A percentile compares a stretch with the other conserved stretches of the same genome.
Evolutionary conservation across 2,797 vertebrate species (phyloP).

Genomic region (Rhinatrema bivittatum): DNA sequence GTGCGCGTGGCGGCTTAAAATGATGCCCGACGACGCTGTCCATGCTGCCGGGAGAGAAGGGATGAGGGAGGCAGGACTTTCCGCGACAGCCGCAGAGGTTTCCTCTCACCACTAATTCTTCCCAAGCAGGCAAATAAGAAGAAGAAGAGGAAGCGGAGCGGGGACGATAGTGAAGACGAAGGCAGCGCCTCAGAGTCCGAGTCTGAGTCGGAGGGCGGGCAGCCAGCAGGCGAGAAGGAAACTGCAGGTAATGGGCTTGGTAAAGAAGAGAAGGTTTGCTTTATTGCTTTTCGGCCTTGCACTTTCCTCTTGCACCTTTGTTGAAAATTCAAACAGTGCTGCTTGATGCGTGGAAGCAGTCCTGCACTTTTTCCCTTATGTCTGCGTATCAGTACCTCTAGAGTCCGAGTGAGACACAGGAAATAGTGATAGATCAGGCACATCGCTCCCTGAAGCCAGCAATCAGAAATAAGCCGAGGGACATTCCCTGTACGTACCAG

Average conservation of each 20-base stretch:
- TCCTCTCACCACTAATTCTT: neutral
- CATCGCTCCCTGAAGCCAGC: no score
- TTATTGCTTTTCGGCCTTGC: neutral
- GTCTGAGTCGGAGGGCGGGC: constrained; percentile 70
- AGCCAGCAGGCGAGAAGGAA: constrained; percentile 35
- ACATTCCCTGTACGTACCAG: no score
- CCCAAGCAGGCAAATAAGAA: constrained; percentile 63
- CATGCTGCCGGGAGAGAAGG: fast-evolving
- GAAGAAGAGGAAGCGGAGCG: constrained; percentile 75
- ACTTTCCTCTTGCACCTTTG: neutral
- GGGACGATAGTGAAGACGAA: constrained; percentile 70
- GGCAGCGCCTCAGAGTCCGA: constrained; percentile 77
- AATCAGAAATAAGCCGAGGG: no score
- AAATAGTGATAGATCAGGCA: no score
- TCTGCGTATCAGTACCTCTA: no score
- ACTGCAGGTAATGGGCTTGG: constrained; percentile 37
- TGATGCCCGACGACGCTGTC: no score
- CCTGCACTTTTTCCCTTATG: no score
- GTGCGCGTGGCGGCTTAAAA: no score
- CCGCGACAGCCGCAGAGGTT: neutral
- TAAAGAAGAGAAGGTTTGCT: neutral
- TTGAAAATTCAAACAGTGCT: no score
- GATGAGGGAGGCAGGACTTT: neutral
- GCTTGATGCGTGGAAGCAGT: no score
- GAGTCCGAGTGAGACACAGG: no score